phyloP scores from a whole-genome alignment of 2,888 invertebrate species.

The Ernsta delagoae region DNA sequence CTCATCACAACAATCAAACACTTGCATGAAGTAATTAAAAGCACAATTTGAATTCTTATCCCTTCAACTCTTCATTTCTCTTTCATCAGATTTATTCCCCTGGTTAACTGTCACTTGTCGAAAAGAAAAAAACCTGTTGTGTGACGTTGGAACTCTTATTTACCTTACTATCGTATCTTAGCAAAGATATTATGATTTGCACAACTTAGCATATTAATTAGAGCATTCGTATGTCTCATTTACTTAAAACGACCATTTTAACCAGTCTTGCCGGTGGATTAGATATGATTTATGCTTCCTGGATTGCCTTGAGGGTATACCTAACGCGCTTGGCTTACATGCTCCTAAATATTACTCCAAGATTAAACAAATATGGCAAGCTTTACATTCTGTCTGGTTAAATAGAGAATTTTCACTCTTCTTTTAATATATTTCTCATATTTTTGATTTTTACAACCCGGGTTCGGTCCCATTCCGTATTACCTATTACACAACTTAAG shows the following conservation, averaged over 20 bases:
- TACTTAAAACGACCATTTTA: background rate
- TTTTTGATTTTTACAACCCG: too few relatives aligned
- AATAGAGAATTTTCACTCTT: too few relatives aligned
- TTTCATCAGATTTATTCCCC: too few relatives aligned
- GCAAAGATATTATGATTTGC: background rate
- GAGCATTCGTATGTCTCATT: background rate
- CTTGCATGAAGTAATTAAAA: too few relatives aligned
- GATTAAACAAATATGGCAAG: background rate
- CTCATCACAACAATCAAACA: too few relatives aligned
- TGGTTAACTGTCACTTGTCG: too few relatives aligned
- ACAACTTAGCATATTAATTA: constrained; percentile 1
- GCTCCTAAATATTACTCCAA: background rate
- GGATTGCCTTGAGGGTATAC: background rate
- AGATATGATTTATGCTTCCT: background rate
- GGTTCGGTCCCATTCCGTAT: too few relatives aligned
- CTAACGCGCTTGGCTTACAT: background rate
- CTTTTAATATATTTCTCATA: too few relatives aligned
- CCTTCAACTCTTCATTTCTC: too few relatives aligned
- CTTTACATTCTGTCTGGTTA: background rate
- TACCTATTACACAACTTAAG: too few relatives aligned
- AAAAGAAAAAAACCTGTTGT: background rate
- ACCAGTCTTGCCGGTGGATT: background rate
- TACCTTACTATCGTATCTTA: background rate
- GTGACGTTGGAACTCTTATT: background rate
- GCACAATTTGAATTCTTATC: too few relatives aligned